phyloP scores from a whole-genome alignment of 2,113 vertebrate species.

The Chaenocephalus aceratus region DNA sequence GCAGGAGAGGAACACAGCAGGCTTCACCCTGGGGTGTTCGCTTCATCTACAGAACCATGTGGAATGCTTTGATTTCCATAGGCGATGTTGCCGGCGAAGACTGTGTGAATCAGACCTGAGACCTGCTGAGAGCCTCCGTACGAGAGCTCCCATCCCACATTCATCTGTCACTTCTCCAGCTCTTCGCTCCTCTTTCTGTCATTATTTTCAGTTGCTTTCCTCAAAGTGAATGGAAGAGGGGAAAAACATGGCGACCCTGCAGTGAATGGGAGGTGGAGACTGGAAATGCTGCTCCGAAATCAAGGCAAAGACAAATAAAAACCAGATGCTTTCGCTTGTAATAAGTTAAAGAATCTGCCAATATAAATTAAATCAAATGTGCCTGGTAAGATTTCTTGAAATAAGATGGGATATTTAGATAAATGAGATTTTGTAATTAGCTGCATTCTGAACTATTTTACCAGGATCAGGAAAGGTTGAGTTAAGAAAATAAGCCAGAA shows the following conservation, averaged over 20 bases:
- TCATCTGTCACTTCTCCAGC: constrained; percentile 53
- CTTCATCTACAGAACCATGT: constrained; percentile 60
- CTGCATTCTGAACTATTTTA: no score
- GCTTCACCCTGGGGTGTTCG: constrained; percentile 48
- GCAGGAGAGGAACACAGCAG: constrained; percentile 42
- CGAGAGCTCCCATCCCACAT: constrained; percentile 12
- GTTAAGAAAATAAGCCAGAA: no score
- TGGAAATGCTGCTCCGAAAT: no score
- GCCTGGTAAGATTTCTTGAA: no score
- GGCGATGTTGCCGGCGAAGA: constrained; percentile 20
- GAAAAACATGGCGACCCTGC: constrained; percentile 9
- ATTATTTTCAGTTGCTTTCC: constrained; percentile 8
- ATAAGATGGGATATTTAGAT: no score
- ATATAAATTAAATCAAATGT: no score
- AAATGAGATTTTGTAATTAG: no score
- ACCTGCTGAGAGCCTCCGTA: constrained; percentile 22
- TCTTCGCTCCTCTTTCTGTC: background rate
- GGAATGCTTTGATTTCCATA: constrained; percentile 66
- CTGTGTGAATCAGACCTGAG: constrained; percentile 25
- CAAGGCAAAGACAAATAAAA: no score
- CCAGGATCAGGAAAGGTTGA: no score
- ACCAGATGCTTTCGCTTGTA: no score
- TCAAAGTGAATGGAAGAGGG: background rate
- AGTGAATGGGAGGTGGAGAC: constrained; percentile 5
- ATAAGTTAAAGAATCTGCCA: no score